Evolutionary conservation across 2,113 vertebrate genomes (phyloP), one percentile per base, ranked within the genome.

Genomic region (Eupsittula cactorum): DNA sequence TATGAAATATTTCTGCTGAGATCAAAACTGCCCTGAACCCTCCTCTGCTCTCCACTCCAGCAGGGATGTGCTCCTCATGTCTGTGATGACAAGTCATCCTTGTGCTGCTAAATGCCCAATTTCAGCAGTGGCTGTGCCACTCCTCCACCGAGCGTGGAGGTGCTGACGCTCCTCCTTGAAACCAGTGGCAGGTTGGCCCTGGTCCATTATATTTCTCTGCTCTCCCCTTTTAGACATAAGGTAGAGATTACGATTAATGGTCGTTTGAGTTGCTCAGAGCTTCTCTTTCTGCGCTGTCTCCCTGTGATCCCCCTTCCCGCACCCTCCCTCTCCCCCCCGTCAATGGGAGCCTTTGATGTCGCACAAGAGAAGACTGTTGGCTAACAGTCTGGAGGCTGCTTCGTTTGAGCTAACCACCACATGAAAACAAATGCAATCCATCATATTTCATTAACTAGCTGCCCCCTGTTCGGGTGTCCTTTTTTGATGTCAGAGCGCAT

Each of bases 371-470:
- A 97, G 97, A 93, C 98, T 98, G 98, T 98, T 98, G 97, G 98
- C 97, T 98, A 98, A 98, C 98, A 98, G 97, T 98, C 97, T 97
- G 97, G 96, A 97, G 96, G 97, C 98, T 97, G 95, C 98, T 98
- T 98, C 93, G 96, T 98, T 97, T 97, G 97, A 97, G 97, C 97
- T 98, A 98, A 97, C 96, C 93, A 98, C 97, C 95, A 97, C 97
- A 98, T 97, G 97, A 98, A 98, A 98, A 98, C 98, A 98, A 97
- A 98, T 91, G 96, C 75, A 52, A 95, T 97, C 98, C 95, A 95
- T 96, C 98, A 97, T 98, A 98, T 98, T 98, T 98, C 97, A 97
- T 98, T 98, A 98, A 97, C 97, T 96, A 97, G 94, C 96, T 95
- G 96, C 96, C 96, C 95, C 96, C 97, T 82, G 96, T 97, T 97